phyloP scores from a whole-genome alignment of 2,888 invertebrate species.

The Plebejus argus region DNA sequence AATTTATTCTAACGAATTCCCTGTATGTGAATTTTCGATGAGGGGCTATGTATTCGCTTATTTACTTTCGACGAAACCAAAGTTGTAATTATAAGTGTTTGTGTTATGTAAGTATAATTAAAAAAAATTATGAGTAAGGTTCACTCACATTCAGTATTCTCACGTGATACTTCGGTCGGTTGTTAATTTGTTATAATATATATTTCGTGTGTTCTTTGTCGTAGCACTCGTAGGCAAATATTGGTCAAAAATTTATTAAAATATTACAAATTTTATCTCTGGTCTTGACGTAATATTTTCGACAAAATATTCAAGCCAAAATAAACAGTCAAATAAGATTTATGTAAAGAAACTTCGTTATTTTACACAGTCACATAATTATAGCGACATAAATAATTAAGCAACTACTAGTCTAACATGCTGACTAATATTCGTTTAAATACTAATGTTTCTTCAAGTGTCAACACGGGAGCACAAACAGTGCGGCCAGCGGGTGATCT shows the following conservation, averaged over 20 bases:
- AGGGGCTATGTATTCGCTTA: slow-evolving; percentile 41
- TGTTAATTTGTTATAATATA: too few relatives aligned
- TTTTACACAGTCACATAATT: background rate
- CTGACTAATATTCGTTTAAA: background rate
- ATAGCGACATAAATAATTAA: background rate
- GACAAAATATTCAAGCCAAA: background rate
- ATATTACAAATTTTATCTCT: too few relatives aligned
- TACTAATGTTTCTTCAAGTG: slow-evolving; percentile 27
- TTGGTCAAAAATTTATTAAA: too few relatives aligned
- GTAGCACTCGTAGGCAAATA: too few relatives aligned
- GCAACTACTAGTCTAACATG: background rate
- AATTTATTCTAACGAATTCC: slow-evolving; percentile 64
- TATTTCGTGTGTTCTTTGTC: too few relatives aligned
- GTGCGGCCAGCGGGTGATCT: background rate
- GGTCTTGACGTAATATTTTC: background rate
- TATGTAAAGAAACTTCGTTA: background rate
- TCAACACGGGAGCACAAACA: slow-evolving; percentile 25
- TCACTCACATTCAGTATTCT: background rate
- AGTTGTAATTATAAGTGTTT: background rate
- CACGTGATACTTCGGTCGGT: too few relatives aligned
- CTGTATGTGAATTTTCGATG: slow-evolving; percentile 45
- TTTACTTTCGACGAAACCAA: slow-evolving; percentile 33
- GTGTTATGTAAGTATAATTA: background rate
- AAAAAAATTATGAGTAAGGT: background rate
- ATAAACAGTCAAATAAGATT: too few relatives aligned